Evolutionary conservation across 2,888 invertebrate species (phyloP).

Genomic region (Melangyna quadrimaculata): DNA sequence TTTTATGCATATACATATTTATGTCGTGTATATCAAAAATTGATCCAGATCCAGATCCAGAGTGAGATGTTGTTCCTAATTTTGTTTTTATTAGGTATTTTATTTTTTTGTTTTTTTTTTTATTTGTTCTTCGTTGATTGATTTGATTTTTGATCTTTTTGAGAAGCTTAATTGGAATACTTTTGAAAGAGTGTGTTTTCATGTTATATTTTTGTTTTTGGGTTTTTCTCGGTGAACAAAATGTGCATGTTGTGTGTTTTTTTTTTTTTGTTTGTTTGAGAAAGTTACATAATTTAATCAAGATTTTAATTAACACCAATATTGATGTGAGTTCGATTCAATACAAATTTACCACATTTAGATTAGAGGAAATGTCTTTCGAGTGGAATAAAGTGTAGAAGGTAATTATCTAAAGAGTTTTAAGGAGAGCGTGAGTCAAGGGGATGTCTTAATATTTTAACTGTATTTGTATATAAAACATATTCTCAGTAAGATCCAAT

Average conservation of each 20-base stretch:
- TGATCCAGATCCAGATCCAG: constrained; percentile 14
- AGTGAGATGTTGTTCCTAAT: constrained; percentile 7
- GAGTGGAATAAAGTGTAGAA: too few relatives aligned
- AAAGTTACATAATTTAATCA: background rate
- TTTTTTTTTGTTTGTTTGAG: background rate
- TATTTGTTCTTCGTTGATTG: constrained; percentile 39
- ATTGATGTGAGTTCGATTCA: background rate
- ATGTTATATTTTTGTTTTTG: background rate
- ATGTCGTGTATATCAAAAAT: background rate
- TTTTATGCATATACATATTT: background rate
- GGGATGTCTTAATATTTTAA: too few relatives aligned
- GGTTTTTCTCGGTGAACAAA: background rate
- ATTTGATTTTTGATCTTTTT: constrained; percentile 53
- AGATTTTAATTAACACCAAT: background rate
- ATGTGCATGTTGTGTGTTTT: background rate
- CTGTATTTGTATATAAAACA: too few relatives aligned
- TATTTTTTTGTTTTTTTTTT: background rate
- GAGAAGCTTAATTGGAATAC: constrained; percentile 43
- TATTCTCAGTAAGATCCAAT: too few relatives aligned
- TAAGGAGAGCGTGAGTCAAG: too few relatives aligned
- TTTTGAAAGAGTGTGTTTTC: constrained; percentile 7
- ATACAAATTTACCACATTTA: too few relatives aligned
- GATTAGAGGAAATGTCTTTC: too few relatives aligned
- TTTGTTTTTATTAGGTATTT: constrained; percentile 13
- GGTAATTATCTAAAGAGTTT: too few relatives aligned